Evolutionary conservation across 2,888 invertebrate species (phyloP), one percentile per base, ranked within the genome.

Genomic region (Phlogophora meticulosa): DNA sequence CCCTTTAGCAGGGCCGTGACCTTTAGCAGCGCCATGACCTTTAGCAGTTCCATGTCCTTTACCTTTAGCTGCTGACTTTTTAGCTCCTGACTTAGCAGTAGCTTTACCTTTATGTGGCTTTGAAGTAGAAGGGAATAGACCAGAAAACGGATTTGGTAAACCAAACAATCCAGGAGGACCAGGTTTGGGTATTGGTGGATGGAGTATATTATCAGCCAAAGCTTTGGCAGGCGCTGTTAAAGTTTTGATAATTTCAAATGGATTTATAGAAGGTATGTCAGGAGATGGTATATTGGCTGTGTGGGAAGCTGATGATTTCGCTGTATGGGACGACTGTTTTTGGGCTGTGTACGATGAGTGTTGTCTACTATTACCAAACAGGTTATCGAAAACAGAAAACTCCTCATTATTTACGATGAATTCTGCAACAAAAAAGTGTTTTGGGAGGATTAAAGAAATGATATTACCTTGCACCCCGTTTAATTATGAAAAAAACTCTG

Each of bases 341-440:
- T 4, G 2, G 5, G 28, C 28, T 5, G 28, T 5, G 2, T 28
- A 5, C 28, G 28, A 2, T 28, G 28, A 4, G 5, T 28, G 2
- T 28, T 28, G 28, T 28, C 5, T 2, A 28, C 28, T 5, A 28
- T 4, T 4, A 28, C 5, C 5, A 28, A 28, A 28, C n/a, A n/a
- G n/a, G 5, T 46, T 46, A 7, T 22, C 32, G 1, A 61, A 24
- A 1, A 34, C 11, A 10, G 15, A 1, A 4, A 63, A 1, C n/a
- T 22, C 0, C 10, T 65, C 4, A 2, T 65, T 0, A 3, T 63
- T 48, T 0, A 38, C 0, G 2, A 4, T 11, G 0, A 48, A 0
- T 15, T 48, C 62, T 63, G 62, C 7, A 28, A 22, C 32, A 1
- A 22, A 65, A 38, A 20, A 11, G 10, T 2, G 2, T 58, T 17